A percentile compares a stretch with the other conserved stretches of the same genome.
Conservation (phyloP, 2,888 invertebrate genomes). For the Dolomedes plantarius region DNA sequence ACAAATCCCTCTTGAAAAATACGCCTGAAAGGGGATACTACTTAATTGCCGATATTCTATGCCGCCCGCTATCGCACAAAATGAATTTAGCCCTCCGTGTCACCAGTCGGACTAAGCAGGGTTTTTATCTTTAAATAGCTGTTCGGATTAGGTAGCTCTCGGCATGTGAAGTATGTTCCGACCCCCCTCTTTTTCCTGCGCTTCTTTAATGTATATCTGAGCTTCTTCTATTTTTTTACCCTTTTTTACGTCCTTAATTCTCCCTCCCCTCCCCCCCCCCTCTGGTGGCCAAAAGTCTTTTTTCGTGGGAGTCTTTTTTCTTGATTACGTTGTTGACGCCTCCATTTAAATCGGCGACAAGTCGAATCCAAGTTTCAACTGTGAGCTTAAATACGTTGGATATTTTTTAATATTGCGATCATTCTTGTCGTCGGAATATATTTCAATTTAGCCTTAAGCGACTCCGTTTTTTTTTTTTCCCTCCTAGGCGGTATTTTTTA, state of each 20-base stretch:
- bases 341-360: constrained; percentile 60
- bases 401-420: constrained; percentile 43
- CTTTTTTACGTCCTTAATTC: constrained; percentile 60
- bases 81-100: constrained; percentile 67
- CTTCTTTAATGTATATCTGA: constrained; percentile 43
- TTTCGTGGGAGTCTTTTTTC: constrained; percentile 23
- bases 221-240: constrained; percentile 28
- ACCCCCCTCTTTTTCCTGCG: not conserved
- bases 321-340: constrained; percentile 6
- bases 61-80: constrained; percentile 57
- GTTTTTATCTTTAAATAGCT: constrained; percentile 71
- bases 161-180: constrained; percentile 61
- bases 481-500: constrained; percentile 19
- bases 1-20: constrained; percentile 71
- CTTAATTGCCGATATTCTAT: constrained; percentile 71
- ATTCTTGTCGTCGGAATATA: constrained; percentile 54
- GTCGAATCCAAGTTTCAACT: constrained; percentile 50
- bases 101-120: constrained; percentile 62
- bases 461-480: constrained; percentile 8
- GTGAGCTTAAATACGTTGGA: constrained; percentile 35
- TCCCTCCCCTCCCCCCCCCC: constrained; percentile 23
- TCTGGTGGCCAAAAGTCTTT: constrained; percentile 39
- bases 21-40: constrained; percentile 64
- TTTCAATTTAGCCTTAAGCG: constrained; percentile 64
- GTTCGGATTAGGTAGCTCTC: constrained; percentile 68